phyloP scores from a whole-genome alignment of 1,140 invertebrate genomes.

The Hycleus cichorii region DNA sequence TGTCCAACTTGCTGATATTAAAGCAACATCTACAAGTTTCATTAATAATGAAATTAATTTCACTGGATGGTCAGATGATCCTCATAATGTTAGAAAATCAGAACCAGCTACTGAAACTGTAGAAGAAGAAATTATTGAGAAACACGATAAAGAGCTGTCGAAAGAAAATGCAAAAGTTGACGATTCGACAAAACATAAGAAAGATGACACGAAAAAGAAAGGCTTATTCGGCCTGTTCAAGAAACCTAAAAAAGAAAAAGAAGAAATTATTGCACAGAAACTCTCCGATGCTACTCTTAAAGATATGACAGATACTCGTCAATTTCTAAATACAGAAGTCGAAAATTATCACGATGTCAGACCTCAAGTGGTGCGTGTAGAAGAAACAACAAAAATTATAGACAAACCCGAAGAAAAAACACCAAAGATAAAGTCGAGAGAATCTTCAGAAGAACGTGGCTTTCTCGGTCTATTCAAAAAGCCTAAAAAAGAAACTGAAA shows the following conservation, averaged over 20 bases:
- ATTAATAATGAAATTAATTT: conserved; percentile 34
- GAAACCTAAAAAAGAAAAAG: conserved; percentile 2
- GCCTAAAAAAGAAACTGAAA: conserved; percentile 1
- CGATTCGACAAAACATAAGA: background rate
- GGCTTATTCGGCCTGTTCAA: conserved; percentile 15
- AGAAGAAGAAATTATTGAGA: conserved; percentile 26
- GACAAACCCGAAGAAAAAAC: background rate
- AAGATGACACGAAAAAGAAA: background rate
- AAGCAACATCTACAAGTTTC: conserved; percentile 29
- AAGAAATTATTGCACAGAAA: background rate
- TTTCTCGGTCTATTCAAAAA: conserved; percentile 16
- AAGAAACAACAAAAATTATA: background rate
- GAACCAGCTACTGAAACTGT: background rate
- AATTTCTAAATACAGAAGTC: conserved; percentile 18
- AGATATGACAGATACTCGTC: conserved; percentile 10
- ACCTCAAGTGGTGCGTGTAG: background rate
- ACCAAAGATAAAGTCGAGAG: background rate
- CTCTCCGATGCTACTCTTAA: background rate
- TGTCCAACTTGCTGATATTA: conserved; percentile 19
- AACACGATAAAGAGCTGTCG: conserved; percentile 35
- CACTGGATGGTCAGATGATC: conserved; percentile 23
- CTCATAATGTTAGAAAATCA: background rate
- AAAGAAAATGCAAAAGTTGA: conserved; percentile 24
- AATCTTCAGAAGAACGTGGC: background rate
- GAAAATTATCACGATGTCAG: conserved; percentile 17